These are phyloP conservation scores for Cromileptes altivelis DNA, from an alignment of 2,113 vertebrate genomes.

Conservation along the genomic window DNA sequence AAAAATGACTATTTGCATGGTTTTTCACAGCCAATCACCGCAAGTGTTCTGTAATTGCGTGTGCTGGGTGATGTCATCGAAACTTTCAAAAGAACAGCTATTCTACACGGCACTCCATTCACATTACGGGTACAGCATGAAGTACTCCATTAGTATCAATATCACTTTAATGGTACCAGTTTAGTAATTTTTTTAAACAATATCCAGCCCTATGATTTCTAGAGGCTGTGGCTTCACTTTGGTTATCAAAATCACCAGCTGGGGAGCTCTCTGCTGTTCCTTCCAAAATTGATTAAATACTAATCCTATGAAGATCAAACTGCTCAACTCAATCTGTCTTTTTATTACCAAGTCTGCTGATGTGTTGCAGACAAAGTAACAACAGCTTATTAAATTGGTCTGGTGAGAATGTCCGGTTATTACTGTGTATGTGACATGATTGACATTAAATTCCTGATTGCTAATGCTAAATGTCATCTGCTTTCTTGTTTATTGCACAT, in stretches of 20 bases:
- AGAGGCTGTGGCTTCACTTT: conserved; percentile 10
- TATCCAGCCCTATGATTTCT: too few species aligned
- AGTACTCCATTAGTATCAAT: too few species aligned
- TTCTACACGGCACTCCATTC: too few species aligned
- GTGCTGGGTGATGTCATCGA: too few species aligned
- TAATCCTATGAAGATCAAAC: conserved; percentile 4
- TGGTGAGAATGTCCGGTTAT: background rate
- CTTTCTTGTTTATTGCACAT: background rate
- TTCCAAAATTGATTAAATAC: conserved; percentile 1
- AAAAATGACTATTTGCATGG: too few species aligned
- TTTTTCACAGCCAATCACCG: too few species aligned
- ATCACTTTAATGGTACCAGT: too few species aligned
- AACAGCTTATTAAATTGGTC: conserved; percentile 12
- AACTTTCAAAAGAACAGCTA: too few species aligned
- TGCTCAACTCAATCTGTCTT: background rate
- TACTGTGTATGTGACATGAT: background rate
- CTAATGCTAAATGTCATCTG: background rate
- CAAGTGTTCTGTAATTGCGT: too few species aligned
- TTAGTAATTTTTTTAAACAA: too few species aligned
- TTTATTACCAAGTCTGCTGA: background rate
- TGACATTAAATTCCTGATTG: background rate
- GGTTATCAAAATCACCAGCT: conserved; percentile 27
- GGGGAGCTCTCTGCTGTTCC: background rate
- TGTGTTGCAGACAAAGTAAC: background rate
- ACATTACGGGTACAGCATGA: too few species aligned